Evolutionary conservation across 1,140 invertebrate genomes (phyloP), one percentile per base, ranked within the genome.

Genomic region (Glomeris maerens): DNA sequence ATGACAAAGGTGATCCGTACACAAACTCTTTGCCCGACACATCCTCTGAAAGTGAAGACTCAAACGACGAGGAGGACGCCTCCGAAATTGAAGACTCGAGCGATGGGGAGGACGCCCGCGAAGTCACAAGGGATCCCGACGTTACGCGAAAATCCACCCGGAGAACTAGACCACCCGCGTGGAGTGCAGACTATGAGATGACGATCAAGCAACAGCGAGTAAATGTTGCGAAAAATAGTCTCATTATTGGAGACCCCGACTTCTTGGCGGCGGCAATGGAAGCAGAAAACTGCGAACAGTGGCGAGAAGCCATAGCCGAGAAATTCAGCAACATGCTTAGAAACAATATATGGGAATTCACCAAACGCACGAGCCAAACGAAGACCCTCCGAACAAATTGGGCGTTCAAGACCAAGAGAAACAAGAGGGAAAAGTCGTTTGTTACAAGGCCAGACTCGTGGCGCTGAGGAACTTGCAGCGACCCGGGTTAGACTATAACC

Each of bases 271-370:
- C 69, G 53, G 63, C 68, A 38, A 38, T 67, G 22, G 49, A 31
- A 40, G 46, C 29, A 47, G n/a, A 27, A 41, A 61, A 68, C 23
- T 5, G 22, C n/a, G 48, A 55, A 21, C 27, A 58, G 26, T 69
- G 69, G 67, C 54, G 58, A 50, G 45, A 52, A 42, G 68, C 66
- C 13, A 68, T 68, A 48, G 26, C 60, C 5, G 61, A 60, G 25
- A 64, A 69, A 59, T 57, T 68, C 13, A 27, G 59, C 5, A 49
- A 60, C n/a, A 54, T 62, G n/a, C 44, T 56, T 7, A 61, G 64
- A 52, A 65, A 69, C 57, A 55, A 65, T 42, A 66, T 63, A 10
- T 71, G 64, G 64, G 51, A 56, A 10, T 2, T 69, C 13, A 58
- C 60, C 10, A 48, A 62, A n/a, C 52, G 57, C 49, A 62, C 62